Percentiles rank a stretch among this genome's conserved stretches.
These are phyloP conservation scores for Stercorarius parasiticus DNA, from an alignment of 2,113 vertebrate species.

Conservation along the genomic window DNA sequence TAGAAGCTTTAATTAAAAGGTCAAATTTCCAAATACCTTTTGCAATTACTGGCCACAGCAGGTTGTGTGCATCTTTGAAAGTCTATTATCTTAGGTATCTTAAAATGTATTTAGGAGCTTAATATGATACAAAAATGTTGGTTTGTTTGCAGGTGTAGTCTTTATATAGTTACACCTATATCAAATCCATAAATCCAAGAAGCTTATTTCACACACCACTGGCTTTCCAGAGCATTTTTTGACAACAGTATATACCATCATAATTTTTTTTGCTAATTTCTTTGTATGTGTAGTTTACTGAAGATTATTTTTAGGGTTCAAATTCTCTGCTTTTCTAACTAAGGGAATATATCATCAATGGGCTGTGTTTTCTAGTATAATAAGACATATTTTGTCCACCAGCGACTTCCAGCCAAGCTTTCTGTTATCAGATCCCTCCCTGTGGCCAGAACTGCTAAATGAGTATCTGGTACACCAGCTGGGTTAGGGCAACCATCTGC, in stretches of 20 bases:
- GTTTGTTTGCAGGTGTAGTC: neutral
- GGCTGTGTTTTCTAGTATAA: neutral
- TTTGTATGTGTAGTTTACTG: neutral
- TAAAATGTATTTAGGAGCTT: neutral
- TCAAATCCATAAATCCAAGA: neutral
- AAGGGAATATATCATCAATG: neutral
- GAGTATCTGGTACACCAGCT: conserved; percentile 46
- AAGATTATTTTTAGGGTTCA: neutral
- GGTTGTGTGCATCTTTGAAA: neutral
- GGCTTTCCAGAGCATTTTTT: neutral
- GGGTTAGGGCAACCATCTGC: conserved; percentile 42
- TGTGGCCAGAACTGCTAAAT: conserved; percentile 38
- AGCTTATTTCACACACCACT: conserved; percentile 20
- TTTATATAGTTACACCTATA: neutral
- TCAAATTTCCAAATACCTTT: neutral
- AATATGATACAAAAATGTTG: neutral
- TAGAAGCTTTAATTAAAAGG: neutral
- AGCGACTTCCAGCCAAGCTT: neutral
- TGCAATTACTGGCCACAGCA: neutral
- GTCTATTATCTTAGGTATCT: neutral
- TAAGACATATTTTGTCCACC: neutral
- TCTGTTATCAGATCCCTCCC: conserved; percentile 11
- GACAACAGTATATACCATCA: neutral
- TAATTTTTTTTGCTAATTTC: neutral
- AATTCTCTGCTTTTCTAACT: neutral